Evolutionary conservation across 2,113 vertebrate genomes (phyloP), one percentile per base, ranked within the genome.

Genomic region (Hemibagrus wyckioides): DNA sequence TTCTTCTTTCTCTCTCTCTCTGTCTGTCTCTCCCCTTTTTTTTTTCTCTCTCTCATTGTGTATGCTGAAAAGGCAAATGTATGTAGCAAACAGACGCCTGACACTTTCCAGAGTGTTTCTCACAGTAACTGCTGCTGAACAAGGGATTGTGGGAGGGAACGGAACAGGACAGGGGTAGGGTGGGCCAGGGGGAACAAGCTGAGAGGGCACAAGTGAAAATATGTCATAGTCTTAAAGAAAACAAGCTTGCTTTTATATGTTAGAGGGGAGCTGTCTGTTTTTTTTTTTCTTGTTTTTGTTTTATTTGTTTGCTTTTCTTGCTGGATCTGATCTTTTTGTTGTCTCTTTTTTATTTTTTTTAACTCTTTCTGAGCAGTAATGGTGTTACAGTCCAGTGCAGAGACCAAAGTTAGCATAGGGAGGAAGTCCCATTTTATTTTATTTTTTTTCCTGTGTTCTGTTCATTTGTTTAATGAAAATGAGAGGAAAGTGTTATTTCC

Each of bases 1-100:
- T 91, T 84, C 61, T 77, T 80, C 88, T 91, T 82, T 91, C 83
- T 85, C 63, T 36, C 28, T 86, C 7, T 76, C 88, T 90, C 83
- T 91, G 67, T 80, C 28, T 90, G 2, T 80, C 89, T 90, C 84
- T 91, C 73, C 85, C 73, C 86, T 8, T 89, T 3, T n/a, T 11
- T 73, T 87, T 90, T 82, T 92, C 79, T 83, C 63, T 85, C 25
- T 89, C n/a, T 41, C 57, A 67, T 44, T 86, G 57, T 83, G 44
- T 85, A 23, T 75, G 85, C 39, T 89, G 73, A 69, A 87, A 91
- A 92, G 93, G 91, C 90, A 92, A 89, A 94, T 90, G 80, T 90
- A 95, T 95, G 95, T 94, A 94, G 95, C 94, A 94, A 91, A 92
- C 77, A 91, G 91, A 93, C 91, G 84, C 88, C 86, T 84, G 90